These are phyloP conservation scores for Machimus rusticus DNA, from an alignment of 2,888 invertebrate species.

Conservation along the genomic window DNA sequence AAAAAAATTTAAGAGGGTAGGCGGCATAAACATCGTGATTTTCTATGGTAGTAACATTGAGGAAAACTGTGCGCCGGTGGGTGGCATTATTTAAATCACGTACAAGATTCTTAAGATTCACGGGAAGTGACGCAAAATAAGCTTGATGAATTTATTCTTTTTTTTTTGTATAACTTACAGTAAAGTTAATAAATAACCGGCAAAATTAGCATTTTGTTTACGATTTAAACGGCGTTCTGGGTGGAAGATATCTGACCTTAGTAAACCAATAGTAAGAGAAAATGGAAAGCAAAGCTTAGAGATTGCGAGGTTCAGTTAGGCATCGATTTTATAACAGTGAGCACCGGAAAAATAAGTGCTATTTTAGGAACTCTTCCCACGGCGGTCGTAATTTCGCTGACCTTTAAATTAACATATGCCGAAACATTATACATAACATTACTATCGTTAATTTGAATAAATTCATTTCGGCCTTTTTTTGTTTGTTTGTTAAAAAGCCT, in stretches of 20 bases:
- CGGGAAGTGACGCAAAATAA: not conserved
- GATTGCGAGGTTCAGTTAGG: not conserved
- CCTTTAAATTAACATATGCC: not conserved
- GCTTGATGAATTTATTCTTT: not conserved
- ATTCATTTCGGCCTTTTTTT: not conserved
- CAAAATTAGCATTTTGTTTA: not conserved
- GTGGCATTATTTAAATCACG: not conserved
- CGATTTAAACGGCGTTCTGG: not conserved
- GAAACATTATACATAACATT: not conserved
- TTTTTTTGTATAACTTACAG: not conserved
- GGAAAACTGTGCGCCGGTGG: not conserved
- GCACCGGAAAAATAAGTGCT: not conserved
- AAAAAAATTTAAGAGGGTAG: not conserved
- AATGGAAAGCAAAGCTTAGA: not conserved
- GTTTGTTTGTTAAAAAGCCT: not conserved
- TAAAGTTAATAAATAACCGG: not conserved
- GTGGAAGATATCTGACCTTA: not conserved
- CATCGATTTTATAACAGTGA: not conserved
- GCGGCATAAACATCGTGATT: no score
- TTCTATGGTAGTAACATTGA: not conserved
- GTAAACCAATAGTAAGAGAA: not conserved
- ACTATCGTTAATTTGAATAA: not conserved
- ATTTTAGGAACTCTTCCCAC: not conserved
- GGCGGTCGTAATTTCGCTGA: not conserved
- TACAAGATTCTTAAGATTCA: not conserved